Base-by-base conservation (phyloP, 1,140 invertebrate genomes). In the Caenorhabditis remanei region DNA sequence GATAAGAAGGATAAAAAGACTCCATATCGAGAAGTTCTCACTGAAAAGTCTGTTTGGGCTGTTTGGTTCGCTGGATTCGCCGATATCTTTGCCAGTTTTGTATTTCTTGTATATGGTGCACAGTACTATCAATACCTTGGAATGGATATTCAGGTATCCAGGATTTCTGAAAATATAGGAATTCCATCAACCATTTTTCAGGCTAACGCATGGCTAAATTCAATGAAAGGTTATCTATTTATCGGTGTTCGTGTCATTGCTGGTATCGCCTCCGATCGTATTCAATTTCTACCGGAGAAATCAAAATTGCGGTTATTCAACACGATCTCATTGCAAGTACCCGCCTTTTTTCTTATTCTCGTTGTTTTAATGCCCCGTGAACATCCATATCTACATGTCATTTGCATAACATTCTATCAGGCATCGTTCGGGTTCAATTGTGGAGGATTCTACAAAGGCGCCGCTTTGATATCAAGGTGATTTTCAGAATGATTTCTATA, bases 121-220 rank as follows among this genome's bases (percentile, higher is more conserved):
- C 83, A 84, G 19, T 84, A 84, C 21, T 84, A 84, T 84, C 53
- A 84, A 61, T 84, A 84, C n/a, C 83, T 84, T n/a, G 83, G 83
- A 63, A 58, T 84, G 58, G 83, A 63, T 61, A 84, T 61, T 40
- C 83, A 84, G 55, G 55, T 61, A 56, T 16, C 50, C 13, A 83
- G 32, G 32, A 32, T 32, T 32, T 32, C 32, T 50, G 14, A 21
- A 53, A 14, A 53, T 13, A 8, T 83, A 16, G 19, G 21, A 21
- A 7, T 50, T 48, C 21, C 16, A 14, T 83, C 16, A 13, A 82
- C 21, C 3, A 16, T 50, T 48, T 46, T 40, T 11, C 83, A 84
- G 58, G 83, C 83, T n/a, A 84, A 84, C 21, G 83, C 83, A n/a
- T 84, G 83, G 83, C 83, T 84, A 6, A 84, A 84, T 84, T 58